Base-by-base conservation (phyloP, 2,113 vertebrate genomes). In the Isichthys henryi region DNA sequence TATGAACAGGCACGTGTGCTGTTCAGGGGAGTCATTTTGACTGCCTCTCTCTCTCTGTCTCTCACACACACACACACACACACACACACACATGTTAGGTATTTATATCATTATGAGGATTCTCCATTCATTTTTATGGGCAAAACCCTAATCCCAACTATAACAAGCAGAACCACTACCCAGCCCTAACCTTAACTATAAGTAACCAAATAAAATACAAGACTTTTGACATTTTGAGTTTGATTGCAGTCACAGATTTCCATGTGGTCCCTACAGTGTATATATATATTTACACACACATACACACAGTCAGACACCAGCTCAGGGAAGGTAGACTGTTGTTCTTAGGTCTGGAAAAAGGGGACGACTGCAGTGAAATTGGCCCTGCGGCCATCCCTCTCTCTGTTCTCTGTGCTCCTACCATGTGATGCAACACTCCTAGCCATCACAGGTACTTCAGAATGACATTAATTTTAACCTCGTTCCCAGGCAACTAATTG, bases 1-100 rank as follows among this genome's bases (percentile, higher is more conserved):
- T 89, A 89, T 83, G 50, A 77, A 43, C 88, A 84, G 88, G 82
- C 27, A 58, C 19, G 53, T 56, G 53, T 56, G 53, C 53, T 56
- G 5, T 7, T 56, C 19, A 21, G 19, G 31, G 23, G 88, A 58
- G 58, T 89, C 83, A 48, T 35, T 70, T 48, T 45, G 23, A 50
- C 62, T 8, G 21, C 21, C 35, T 21, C 56, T 74, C 2, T 77
- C 88, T 53, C n/a, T 56, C 5, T 21, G 19, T 21, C 19, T 53
- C 52, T 53, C 50, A 50, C 49, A 50, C 15, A 48, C 46, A 48
- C 46, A 48, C 46, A 48, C 46, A 48, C 46, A 48, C 46, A 49
- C 48, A 49, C 48, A 11, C 48, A 49, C 49, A 15, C 11, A 11
- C 52, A 53, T 19, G 52, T 19, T 53, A 53, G 4, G 52, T 21